Conservation (phyloP, 2,888 invertebrate species). For the Ligdia adustata region DNA sequence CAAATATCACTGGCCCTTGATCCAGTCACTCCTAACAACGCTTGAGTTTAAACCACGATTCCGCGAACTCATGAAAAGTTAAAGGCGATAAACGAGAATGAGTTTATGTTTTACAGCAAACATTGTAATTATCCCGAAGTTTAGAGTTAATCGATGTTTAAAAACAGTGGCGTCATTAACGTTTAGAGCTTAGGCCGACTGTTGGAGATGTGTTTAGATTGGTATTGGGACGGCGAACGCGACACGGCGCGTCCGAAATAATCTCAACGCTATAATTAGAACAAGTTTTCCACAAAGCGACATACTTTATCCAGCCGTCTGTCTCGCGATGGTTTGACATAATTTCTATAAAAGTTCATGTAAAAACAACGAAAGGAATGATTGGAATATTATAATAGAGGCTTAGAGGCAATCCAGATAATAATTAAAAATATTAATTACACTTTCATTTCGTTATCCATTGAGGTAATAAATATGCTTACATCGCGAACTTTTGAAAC, state of each 20-base stretch:
- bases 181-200: slow-evolving; percentile 56
- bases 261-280: slow-evolving; percentile 77
- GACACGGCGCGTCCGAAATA: slow-evolving; percentile 75
- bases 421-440: too few relatives aligned
- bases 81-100: slow-evolving; percentile 44
- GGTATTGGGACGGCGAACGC: slow-evolving; percentile 62
- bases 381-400: too few relatives aligned
- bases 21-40: background rate
- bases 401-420: too few relatives aligned
- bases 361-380: background rate
- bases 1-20: slow-evolving; percentile 5
- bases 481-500: too few relatives aligned
- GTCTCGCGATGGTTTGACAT: slow-evolving; percentile 31
- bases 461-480: too few relatives aligned
- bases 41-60: slow-evolving; percentile 24
- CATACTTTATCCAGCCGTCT: slow-evolving; percentile 67
- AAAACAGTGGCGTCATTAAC: slow-evolving; percentile 61
- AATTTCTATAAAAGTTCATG: background rate
- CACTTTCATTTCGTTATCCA: too few relatives aligned
- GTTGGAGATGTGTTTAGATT: slow-evolving; percentile 73
- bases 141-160: slow-evolving; percentile 54
- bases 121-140: slow-evolving; percentile 50
- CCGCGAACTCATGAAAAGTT: slow-evolving; percentile 30
- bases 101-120: slow-evolving; percentile 45
- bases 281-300: slow-evolving; percentile 78